Percentiles rank a stretch among this genome's conserved stretches.
These are phyloP conservation scores for Cylloceria caligata DNA, from an alignment of 2,888 invertebrate species.

Conservation along the genomic window DNA sequence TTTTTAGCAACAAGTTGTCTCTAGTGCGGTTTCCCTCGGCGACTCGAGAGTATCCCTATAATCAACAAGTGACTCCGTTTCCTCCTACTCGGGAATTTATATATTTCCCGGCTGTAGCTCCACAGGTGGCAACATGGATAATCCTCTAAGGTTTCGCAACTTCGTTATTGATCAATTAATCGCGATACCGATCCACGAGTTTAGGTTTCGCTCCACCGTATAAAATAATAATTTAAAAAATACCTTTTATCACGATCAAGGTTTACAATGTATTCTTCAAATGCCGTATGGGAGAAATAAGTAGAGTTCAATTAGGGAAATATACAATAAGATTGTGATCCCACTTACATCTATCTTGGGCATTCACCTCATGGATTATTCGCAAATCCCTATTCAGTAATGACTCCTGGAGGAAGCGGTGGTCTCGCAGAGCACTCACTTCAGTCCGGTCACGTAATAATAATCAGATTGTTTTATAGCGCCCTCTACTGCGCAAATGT, in stretches of 20 bases:
- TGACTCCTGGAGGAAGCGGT: not conserved
- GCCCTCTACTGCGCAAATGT: constrained; percentile 68
- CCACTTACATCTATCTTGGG: not conserved
- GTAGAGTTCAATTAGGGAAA: constrained; percentile 29
- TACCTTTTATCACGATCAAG: not conserved
- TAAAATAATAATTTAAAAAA: too few relatives aligned
- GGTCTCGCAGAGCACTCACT: not conserved
- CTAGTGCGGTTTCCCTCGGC: constrained; percentile 70
- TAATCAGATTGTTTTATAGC: constrained; percentile 77
- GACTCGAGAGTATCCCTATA: constrained; percentile 75
- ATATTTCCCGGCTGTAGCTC: constrained; percentile 77
- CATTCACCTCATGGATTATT: constrained; percentile 19
- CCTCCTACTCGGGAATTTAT: constrained; percentile 76
- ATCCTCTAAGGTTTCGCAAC: constrained; percentile 41
- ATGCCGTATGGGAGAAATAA: not conserved
- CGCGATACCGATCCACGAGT: not conserved
- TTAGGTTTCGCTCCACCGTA: not conserved
- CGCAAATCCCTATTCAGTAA: not conserved
- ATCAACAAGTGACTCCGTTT: constrained; percentile 80
- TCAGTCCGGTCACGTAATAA: constrained; percentile 71
- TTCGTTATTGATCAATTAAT: constrained; percentile 31
- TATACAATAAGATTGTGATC: constrained; percentile 42
- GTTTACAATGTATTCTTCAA: not conserved
- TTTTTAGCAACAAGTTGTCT: constrained; percentile 80
- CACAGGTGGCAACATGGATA: constrained; percentile 78